Evolutionary conservation across 2,113 vertebrate species (phyloP).

Genomic region (Anguilla japonica): DNA sequence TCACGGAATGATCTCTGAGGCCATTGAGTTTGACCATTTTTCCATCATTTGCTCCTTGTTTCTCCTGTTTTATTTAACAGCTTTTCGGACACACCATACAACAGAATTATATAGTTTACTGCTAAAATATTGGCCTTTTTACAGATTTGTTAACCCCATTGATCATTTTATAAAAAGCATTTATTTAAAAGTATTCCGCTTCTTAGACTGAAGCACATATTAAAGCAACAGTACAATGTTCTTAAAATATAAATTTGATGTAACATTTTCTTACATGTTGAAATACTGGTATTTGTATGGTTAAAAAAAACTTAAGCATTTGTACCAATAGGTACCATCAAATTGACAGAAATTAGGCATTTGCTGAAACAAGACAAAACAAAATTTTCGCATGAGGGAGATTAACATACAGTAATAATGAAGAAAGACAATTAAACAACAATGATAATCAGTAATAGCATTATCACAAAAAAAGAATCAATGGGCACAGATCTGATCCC

Average conservation of each 20-base stretch:
- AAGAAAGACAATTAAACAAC: slow-evolving; percentile 36
- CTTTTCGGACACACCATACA: not conserved
- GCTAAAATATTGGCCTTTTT: not conserved
- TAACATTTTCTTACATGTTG: slow-evolving; percentile 97
- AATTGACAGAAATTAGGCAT: slow-evolving; percentile 97
- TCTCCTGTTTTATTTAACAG: not conserved
- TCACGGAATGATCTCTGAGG: too few species aligned
- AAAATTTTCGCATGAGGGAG: slow-evolving; percentile 82
- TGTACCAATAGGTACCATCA: slow-evolving; percentile 99
- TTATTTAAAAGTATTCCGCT: slow-evolving; percentile 98
- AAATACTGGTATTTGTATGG: slow-evolving; percentile 99
- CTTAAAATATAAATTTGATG: slow-evolving; percentile 99
- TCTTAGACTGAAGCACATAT: slow-evolving; percentile 99
- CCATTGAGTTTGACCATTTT: too few species aligned
- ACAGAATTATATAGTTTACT: not conserved
- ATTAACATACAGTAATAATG: slow-evolving; percentile 79
- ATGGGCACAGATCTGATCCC: slow-evolving; percentile 86
- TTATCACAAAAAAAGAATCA: slow-evolving; percentile 83
- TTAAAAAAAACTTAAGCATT: slow-evolving; percentile 99
- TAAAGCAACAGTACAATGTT: slow-evolving; percentile 99
- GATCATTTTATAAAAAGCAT: slow-evolving; percentile 80
- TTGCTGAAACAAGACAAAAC: slow-evolving; percentile 89
- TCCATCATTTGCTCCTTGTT: not conserved
- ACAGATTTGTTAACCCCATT: slow-evolving; percentile 30
- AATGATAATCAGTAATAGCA: slow-evolving; percentile 53